Percentiles rank a stretch among this genome's conserved stretches.
phyloP scores from a whole-genome alignment of 2,888 invertebrate species.

The Dorcus parallelipipedus region DNA sequence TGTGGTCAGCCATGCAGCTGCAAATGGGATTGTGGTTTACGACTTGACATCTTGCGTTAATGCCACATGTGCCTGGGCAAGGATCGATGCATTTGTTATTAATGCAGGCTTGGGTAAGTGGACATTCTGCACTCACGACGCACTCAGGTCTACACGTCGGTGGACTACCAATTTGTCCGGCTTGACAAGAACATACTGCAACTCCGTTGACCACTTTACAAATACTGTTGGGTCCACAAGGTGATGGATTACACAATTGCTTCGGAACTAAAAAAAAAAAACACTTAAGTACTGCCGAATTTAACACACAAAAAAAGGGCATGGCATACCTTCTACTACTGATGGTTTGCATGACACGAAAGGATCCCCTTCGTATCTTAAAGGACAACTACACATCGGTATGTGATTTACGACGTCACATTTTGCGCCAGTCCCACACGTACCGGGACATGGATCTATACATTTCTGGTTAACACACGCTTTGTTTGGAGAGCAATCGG shows the following conservation, averaged over 20 bases:
- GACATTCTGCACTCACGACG: slow-evolving; percentile 75
- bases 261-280: slow-evolving; percentile 39
- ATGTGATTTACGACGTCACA: slow-evolving; percentile 81
- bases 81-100: slow-evolving; percentile 78
- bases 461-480: slow-evolving; percentile 77
- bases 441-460: slow-evolving; percentile 73
- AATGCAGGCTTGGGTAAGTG: slow-evolving; percentile 72
- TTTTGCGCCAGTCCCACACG: slow-evolving; percentile 74
- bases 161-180: slow-evolving; percentile 69
- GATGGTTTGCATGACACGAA: slow-evolving; percentile 56
- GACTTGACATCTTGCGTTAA: slow-evolving; percentile 71
- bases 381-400: slow-evolving; percentile 74
- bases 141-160: slow-evolving; percentile 78
- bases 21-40: slow-evolving; percentile 79
- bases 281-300: no score
- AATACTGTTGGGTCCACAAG: slow-evolving; percentile 67
- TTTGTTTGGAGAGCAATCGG: slow-evolving; percentile 71
- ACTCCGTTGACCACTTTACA: slow-evolving; percentile 57
- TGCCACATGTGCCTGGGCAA: slow-evolving; percentile 76
- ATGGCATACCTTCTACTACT: slow-evolving; percentile 16
- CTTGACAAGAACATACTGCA: slow-evolving; percentile 67
- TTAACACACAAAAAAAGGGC: slow-evolving; percentile 10
- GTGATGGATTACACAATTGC: slow-evolving; percentile 69
- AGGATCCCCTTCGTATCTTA: slow-evolving; percentile 74
- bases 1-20: slow-evolving; percentile 64